A percentile compares a stretch with the other conserved stretches of the same genome.
Conservation (phyloP, 2,888 invertebrate species). For the Tetramorium bicarinatum region DNA sequence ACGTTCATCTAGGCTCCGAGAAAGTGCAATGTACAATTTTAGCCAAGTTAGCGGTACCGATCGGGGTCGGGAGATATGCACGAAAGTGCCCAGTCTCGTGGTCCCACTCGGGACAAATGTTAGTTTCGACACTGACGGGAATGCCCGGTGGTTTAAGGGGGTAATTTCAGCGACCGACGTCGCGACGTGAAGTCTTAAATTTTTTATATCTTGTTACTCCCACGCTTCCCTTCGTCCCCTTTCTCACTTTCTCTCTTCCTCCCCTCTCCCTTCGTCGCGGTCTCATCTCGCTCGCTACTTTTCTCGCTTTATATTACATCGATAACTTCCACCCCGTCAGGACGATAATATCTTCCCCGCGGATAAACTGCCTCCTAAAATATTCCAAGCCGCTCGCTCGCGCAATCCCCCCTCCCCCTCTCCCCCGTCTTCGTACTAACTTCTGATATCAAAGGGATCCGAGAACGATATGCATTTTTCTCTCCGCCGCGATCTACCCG, state of each 20-base stretch:
- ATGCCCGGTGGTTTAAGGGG: conserved; percentile 10
- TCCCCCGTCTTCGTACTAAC: conserved; percentile 11
- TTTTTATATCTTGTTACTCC: conserved; percentile 51
- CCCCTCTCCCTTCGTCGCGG: neutral
- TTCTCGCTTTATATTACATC: conserved; percentile 48
- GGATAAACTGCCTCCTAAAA: conserved; percentile 57
- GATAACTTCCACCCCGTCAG: conserved; percentile 47
- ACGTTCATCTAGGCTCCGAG: neutral
- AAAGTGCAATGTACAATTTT: conserved; percentile 21
- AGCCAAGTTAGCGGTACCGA: conserved; percentile 23
- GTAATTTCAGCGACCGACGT: conserved; percentile 35
- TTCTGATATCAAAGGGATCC: conserved; percentile 57
- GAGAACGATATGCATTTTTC: conserved; percentile 57
- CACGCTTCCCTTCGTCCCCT: neutral
- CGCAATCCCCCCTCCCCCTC: neutral
- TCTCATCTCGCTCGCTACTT: neutral
- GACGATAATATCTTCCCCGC: conserved; percentile 49
- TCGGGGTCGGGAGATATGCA: conserved; percentile 64
- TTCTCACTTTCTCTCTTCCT: neutral
- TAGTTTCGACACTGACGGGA: conserved; percentile 34
- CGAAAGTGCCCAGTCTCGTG: conserved; percentile 41
- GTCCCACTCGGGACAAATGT: conserved; percentile 25
- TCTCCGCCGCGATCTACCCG: conserved; percentile 29
- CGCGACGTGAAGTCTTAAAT: conserved; percentile 39
- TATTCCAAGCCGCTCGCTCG: conserved; percentile 48